Evolutionary conservation across 2,797 vertebrate species (phyloP).

Genomic region (Catamblyrhynchus diadema): DNA sequence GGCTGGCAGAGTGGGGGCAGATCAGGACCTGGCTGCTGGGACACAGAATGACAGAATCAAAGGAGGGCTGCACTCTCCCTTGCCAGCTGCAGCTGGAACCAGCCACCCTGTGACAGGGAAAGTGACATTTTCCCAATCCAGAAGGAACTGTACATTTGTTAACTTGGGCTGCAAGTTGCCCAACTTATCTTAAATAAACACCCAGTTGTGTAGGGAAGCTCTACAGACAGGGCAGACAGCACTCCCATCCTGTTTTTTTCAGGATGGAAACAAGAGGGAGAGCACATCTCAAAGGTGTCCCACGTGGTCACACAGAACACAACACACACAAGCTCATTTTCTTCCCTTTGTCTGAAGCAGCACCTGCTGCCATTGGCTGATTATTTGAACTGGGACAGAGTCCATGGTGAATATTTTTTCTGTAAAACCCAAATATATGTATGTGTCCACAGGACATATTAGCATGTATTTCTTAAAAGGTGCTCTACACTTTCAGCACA

Average conservation of each 20-base stretch:
- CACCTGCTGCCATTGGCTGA: background rate
- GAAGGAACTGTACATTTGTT: background rate
- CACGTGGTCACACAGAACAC: background rate
- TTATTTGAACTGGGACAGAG: background rate
- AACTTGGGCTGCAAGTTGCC: background rate
- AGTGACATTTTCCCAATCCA: background rate
- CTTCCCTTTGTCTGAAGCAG: background rate
- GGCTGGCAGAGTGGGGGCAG: background rate
- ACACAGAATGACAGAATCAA: background rate
- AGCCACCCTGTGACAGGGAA: background rate
- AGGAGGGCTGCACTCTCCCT: background rate
- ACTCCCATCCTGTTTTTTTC: background rate
- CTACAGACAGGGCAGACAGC: background rate
- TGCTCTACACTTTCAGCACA: background rate
- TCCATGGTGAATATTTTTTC: background rate
- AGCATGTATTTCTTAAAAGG: background rate
- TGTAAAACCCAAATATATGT: background rate
- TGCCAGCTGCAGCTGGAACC: rapidly evolving
- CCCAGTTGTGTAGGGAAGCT: background rate
- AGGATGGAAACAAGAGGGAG: background rate
- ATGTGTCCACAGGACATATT: background rate
- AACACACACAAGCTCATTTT: rapidly evolving
- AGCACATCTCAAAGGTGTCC: background rate
- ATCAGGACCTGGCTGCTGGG: background rate
- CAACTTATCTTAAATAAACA: background rate